Percentiles rank a stretch among this genome's conserved stretches.
These are phyloP conservation scores for Leptodactylus fuscus DNA, from an alignment of 2,113 vertebrate genomes.

Conservation along the genomic window DNA sequence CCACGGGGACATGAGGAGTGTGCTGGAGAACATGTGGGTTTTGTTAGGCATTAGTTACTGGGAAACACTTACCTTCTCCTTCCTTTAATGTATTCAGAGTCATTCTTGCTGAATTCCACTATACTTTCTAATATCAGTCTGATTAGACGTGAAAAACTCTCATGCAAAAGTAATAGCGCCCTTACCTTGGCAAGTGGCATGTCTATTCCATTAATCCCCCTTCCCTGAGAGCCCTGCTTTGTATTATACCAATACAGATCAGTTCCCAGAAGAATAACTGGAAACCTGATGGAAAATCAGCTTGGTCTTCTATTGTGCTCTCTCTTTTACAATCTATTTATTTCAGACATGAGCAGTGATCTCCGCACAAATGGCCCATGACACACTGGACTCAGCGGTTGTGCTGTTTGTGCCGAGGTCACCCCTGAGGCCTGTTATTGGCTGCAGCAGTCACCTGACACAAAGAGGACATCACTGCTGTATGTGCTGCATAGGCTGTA, in stretches of 20 bases:
- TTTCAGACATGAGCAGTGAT: too few species aligned
- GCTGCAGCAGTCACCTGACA: too few species aligned
- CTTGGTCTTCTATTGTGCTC: neutral
- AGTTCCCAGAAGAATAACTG: neutral
- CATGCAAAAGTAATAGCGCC: neutral
- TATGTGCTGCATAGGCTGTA: too few species aligned
- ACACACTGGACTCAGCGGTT: too few species aligned
- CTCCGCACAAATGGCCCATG: too few species aligned
- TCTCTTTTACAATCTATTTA: too few species aligned
- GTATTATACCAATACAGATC: neutral
- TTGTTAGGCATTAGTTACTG: neutral
- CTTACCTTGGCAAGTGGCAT: neutral
- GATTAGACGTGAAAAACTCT: neutral
- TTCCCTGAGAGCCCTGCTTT: neutral
- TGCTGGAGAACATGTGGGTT: neutral
- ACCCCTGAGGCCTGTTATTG: too few species aligned
- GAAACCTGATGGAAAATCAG: neutral
- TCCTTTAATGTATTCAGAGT: conserved; percentile 4
- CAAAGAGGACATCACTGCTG: too few species aligned
- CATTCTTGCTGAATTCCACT: neutral
- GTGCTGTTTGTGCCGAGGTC: too few species aligned
- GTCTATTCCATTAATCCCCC: conserved; percentile 1
- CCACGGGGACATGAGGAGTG: neutral
- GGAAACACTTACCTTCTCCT: neutral
- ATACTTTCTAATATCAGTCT: neutral